Conservation (phyloP, 2,888 invertebrate genomes). For the Erebia palarica region DNA sequence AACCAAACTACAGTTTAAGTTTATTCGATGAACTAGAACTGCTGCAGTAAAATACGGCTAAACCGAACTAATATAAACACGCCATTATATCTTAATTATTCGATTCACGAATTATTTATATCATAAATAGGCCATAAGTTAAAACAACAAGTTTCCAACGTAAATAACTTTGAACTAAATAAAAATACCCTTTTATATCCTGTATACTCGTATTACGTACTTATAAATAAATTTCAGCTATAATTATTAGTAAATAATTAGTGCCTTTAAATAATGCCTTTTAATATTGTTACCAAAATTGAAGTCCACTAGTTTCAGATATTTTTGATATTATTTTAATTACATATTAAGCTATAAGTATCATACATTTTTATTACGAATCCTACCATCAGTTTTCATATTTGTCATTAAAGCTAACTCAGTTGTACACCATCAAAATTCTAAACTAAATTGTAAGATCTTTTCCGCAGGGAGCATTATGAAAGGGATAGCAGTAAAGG, state of each 20-base stretch:
- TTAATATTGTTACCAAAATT: conserved; percentile 7
- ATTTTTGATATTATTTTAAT: neutral
- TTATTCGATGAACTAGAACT: too few species aligned
- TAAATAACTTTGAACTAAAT: conserved; percentile 11
- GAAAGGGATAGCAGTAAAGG: too few species aligned
- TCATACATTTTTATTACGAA: too few species aligned
- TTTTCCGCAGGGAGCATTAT: too few species aligned
- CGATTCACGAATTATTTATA: neutral
- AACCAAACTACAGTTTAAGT: too few species aligned
- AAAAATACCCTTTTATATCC: neutral
- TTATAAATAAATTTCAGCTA: neutral
- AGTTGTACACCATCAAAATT: too few species aligned
- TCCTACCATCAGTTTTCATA: too few species aligned
- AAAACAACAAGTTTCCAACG: conserved; percentile 11
- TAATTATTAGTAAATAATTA: neutral
- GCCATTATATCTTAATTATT: neutral
- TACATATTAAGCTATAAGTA: too few species aligned
- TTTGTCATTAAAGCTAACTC: too few species aligned
- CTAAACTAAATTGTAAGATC: too few species aligned
- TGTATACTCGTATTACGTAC: neutral
- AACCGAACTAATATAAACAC: too few species aligned
- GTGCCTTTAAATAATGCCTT: conserved; percentile 1
- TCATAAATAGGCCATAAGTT: neutral
- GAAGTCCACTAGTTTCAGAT: neutral
- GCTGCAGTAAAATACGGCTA: too few species aligned